Base-by-base conservation (phyloP, 30 jellyfish, hydroid and myxozoan species). In the Cassiopea xamachana region DNA sequence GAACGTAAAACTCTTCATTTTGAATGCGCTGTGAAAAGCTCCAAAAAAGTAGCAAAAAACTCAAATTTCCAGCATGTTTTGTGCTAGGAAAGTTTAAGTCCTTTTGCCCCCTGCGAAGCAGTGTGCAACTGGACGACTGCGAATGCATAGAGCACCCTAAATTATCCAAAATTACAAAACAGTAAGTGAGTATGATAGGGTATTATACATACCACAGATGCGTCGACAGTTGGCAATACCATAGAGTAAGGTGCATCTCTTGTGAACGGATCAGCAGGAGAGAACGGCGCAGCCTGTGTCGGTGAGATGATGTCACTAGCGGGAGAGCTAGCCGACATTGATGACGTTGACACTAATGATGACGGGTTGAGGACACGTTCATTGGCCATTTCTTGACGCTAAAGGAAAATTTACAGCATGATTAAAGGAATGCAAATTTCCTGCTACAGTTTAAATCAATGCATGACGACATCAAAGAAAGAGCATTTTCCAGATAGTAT, bases 181-280 rank as follows among this genome's bases (percentile, higher is more conserved):
- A 27, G 39, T 27, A 27, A 27, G 39, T 27, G 39, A 27, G 39
- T 27, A 27, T 27, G 39, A 27, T 17, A 55, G 12, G 12, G 64
- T 3, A 71, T 16, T 3, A 51, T 10, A 39, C 95, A n/a, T 79
- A 88, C 95, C 86, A 77, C 59, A 10, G 90, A 88, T 13, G 51
- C 90, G 16, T 88, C 95, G 12, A 81, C 86, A 5, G 90, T 88
- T 69, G 86, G 90, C 60, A 88, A 45, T 2, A 88, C 95, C 95
- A 88, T 88, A 16, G 95, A 88, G 46, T 88, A 88, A 1, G 90
- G 95, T 12, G 81, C 95, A 15, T 88, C 95, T 58, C 87, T 79
- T 43, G 95, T 46, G 68, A 79, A 80, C 1, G 85, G 79, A 9
- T 79, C 95, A 0, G 90, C 46, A 1, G 96, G 92, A 17, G 96